A percentile compares a stretch with the other conserved stretches of the same genome.
Conservation (phyloP, 2,797 vertebrate genomes). For the Anguilla pacifica region DNA sequence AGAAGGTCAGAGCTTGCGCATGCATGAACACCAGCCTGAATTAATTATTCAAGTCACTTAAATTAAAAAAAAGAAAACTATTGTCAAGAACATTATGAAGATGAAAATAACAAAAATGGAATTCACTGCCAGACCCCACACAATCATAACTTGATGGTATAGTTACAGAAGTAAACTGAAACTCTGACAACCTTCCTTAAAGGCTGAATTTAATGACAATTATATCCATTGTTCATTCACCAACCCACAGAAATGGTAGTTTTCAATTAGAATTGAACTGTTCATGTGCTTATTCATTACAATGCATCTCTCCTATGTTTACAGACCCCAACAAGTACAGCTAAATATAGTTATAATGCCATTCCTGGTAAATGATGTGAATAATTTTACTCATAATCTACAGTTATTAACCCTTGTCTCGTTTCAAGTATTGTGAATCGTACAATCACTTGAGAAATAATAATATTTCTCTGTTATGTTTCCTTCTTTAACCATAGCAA, state of each 20-base stretch:
- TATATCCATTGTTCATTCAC: background rate
- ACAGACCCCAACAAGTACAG: background rate
- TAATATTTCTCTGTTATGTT: background rate
- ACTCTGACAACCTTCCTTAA: background rate
- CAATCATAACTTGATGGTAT: background rate
- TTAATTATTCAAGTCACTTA: conserved; percentile 2
- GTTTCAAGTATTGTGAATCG: background rate
- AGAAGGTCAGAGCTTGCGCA: background rate
- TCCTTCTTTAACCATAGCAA: no score
- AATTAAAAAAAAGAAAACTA: background rate
- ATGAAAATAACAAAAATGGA: background rate
- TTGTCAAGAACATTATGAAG: background rate
- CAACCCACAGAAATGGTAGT: background rate
- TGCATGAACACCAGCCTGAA: background rate
- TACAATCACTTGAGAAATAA: background rate
- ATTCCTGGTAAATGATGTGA: background rate
- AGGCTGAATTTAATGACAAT: background rate
- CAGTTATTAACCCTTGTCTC: background rate
- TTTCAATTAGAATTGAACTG: background rate
- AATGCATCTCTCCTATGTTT: background rate
- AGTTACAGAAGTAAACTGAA: background rate
- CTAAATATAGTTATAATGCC: background rate
- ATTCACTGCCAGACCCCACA: background rate
- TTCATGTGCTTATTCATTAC: background rate
- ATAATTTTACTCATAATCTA: background rate